These are phyloP conservation scores for Todiramphus saurophagus DNA, from an alignment of 2,113 vertebrate genomes.

Conservation along the genomic window DNA sequence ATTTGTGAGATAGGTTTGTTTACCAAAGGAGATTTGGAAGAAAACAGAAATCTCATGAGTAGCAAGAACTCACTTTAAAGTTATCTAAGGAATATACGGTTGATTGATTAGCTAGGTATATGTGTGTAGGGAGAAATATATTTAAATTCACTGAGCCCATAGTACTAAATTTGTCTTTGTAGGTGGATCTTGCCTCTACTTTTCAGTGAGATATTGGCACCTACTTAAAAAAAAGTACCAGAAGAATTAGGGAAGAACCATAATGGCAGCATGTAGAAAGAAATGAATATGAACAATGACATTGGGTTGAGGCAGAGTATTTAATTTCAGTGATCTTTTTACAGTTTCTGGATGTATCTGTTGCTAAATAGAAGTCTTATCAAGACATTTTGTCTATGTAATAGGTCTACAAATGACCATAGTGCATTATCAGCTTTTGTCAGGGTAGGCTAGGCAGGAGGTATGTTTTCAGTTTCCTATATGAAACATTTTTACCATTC, in stretches of 20 bases:
- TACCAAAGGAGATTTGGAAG: background rate
- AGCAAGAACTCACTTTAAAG: background rate
- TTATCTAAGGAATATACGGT: background rate
- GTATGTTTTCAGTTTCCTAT: background rate
- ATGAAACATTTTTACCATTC: background rate
- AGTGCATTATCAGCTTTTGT: background rate
- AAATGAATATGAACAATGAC: background rate
- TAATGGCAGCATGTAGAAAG: background rate
- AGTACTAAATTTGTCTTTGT: background rate
- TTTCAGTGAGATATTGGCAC: background rate
- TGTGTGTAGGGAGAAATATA: background rate
- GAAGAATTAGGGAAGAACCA: background rate
- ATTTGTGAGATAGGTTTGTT: background rate
- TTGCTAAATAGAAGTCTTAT: background rate
- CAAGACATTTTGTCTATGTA: background rate
- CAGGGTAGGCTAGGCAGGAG: background rate
- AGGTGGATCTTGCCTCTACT: background rate
- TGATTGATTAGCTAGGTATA: background rate
- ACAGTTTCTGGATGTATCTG: background rate
- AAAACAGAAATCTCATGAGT: background rate
- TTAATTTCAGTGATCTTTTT: background rate
- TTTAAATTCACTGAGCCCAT: background rate
- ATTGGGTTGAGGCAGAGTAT: background rate
- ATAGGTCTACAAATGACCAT: background rate
- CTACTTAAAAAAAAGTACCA: background rate